Conservation (phyloP, 2,888 invertebrate species). For the Scelioninae gen. 2 region DNA sequence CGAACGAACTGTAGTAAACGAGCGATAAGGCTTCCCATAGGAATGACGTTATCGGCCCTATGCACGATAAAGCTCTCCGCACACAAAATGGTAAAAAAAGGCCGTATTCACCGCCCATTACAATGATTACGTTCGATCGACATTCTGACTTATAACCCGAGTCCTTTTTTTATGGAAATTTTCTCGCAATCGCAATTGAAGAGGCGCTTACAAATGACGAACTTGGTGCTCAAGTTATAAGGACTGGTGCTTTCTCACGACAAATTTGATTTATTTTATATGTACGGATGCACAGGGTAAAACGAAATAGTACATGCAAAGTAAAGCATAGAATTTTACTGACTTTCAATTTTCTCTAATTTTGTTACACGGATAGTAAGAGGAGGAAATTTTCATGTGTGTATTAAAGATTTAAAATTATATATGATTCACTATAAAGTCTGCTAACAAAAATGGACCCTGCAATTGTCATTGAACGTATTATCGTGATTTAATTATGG, state of each 20-base stretch:
- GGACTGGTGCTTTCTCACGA: neutral
- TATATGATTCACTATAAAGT: no score
- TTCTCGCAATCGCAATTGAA: neutral
- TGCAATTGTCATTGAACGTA: no score
- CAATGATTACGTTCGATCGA: slow-evolving; percentile 46
- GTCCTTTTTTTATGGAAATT: slow-evolving; percentile 30
- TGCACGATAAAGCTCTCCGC: slow-evolving; percentile 54
- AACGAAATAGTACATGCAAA: no score
- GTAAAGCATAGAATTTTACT: no score
- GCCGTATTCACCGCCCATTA: slow-evolving; percentile 44
- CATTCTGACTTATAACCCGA: slow-evolving; percentile 40
- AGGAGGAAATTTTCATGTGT: no score
- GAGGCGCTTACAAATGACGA: slow-evolving; percentile 16
- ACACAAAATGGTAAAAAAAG: slow-evolving; percentile 46
- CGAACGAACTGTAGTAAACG: slow-evolving; percentile 61
- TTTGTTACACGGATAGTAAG: no score
- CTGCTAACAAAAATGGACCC: no score
- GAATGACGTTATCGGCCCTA: slow-evolving; percentile 58
- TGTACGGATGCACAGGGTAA: no score
- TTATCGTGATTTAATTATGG: no score
- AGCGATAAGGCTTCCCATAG: slow-evolving; percentile 61
- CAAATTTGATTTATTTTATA: slow-evolving; percentile 14
- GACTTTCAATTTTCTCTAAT: no score
- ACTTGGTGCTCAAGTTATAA: slow-evolving; percentile 1
- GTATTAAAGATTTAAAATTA: no score